Evolutionary conservation across 2,113 vertebrate genomes (phyloP).

Genomic region (Chascanopsetta lugubris): DNA sequence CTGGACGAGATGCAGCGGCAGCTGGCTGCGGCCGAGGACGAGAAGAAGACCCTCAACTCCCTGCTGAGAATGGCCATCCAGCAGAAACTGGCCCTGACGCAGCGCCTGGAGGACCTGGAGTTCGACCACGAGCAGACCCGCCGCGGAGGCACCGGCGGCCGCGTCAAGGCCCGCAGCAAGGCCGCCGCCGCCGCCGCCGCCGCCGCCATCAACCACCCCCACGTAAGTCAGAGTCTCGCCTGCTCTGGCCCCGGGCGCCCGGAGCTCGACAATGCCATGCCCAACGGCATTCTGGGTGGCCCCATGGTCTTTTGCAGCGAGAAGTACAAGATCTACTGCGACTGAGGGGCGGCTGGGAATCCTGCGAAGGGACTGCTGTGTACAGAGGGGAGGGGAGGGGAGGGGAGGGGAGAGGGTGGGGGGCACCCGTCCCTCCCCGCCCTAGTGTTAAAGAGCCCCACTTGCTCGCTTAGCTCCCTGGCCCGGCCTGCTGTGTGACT

Average conservation of each 20-base stretch:
- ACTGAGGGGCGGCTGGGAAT: slow-evolving; percentile 79
- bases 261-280: slow-evolving; percentile 73
- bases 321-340: slow-evolving; percentile 98
- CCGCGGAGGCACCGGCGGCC: slow-evolving; percentile 84
- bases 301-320: slow-evolving; percentile 91
- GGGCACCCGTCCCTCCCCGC: slow-evolving; percentile 59
- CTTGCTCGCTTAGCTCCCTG: slow-evolving; percentile 80
- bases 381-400: slow-evolving; percentile 73
- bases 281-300: slow-evolving; percentile 83
- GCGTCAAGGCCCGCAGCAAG: slow-evolving; percentile 80
- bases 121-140: slow-evolving; percentile 92
- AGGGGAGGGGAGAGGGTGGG: slow-evolving; percentile 77
- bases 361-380: slow-evolving; percentile 67
- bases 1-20: slow-evolving; percentile 98
- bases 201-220: slow-evolving; percentile 78
- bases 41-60: slow-evolving; percentile 98
- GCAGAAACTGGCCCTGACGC: slow-evolving; percentile 97
- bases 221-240: slow-evolving; percentile 92
- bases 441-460: slow-evolving; percentile 84
- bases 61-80: slow-evolving; percentile 98
- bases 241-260: slow-evolving; percentile 82
- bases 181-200: slow-evolving; percentile 54
- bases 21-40: slow-evolving; percentile 94
- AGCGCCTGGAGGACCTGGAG: slow-evolving; percentile 96
- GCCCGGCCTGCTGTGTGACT: slow-evolving; percentile 76